phyloP scores from a whole-genome alignment of 2,888 invertebrate species.

The Euzetes globulus region DNA sequence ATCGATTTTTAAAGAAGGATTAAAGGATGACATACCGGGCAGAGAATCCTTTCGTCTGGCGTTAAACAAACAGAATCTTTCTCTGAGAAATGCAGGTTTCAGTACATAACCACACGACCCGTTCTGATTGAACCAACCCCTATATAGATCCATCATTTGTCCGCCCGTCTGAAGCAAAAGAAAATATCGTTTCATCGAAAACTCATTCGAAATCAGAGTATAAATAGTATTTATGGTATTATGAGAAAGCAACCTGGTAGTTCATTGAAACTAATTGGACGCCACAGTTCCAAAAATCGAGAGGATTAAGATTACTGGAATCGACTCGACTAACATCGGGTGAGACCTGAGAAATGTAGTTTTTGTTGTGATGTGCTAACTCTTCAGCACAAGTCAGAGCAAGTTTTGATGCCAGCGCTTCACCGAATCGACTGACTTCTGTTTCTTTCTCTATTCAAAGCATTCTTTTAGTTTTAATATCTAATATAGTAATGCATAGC shows the following conservation, averaged over 20 bases:
- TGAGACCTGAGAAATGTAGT: constrained; percentile 50
- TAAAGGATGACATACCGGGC: constrained; percentile 26
- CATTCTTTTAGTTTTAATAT: not conserved
- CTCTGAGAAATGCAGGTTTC: constrained; percentile 55
- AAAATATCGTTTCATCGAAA: not conserved
- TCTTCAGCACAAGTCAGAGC: constrained; percentile 48
- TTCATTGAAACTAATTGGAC: constrained; percentile 53
- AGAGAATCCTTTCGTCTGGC: constrained; percentile 35
- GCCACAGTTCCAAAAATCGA: constrained; percentile 57
- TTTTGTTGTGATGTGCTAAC: constrained; percentile 48
- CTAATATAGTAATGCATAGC: not conserved
- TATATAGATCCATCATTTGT: constrained; percentile 57
- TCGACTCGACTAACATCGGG: constrained; percentile 54
- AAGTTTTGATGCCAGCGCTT: constrained; percentile 46
- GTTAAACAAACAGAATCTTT: constrained; percentile 50
- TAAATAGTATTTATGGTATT: not conserved
- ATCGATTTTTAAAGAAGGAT: not conserved
- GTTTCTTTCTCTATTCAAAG: constrained; percentile 46
- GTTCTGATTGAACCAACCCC: constrained; percentile 56
- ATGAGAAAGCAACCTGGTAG: constrained; percentile 32
- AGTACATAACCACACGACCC: constrained; percentile 57
- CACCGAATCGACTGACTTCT: constrained; percentile 45
- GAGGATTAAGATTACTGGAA: constrained; percentile 51
- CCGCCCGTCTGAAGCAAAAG: constrained; percentile 55
- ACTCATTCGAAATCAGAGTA: not conserved